Percentiles rank a stretch among this genome's conserved stretches.
These are phyloP conservation scores for Helogale parvula DNA, from an alignment of 2,113 vertebrate genomes.

Conservation along the genomic window DNA sequence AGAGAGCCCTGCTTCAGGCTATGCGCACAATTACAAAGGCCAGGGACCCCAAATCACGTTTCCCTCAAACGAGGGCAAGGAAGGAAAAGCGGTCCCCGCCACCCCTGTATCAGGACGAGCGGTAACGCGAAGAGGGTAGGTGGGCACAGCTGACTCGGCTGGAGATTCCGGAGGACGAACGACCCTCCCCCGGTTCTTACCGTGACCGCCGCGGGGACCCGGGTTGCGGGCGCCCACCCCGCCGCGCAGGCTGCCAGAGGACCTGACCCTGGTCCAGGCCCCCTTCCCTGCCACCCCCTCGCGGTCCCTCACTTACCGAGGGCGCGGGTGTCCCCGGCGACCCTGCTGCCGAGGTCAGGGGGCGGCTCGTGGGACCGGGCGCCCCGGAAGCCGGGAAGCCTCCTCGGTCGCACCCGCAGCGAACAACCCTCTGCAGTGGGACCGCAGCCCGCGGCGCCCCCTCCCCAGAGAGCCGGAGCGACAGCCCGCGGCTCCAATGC, in stretches of 20 bases:
- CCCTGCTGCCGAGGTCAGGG: not conserved
- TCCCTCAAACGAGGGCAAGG: not conserved
- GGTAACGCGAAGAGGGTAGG: not conserved
- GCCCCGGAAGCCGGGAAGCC: not conserved
- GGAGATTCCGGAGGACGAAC: not conserved
- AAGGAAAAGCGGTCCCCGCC: not conserved
- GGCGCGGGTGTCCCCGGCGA: not conserved
- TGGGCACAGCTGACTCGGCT: not conserved
- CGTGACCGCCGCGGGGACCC: not conserved
- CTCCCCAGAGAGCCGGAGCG: constrained; percentile 49
- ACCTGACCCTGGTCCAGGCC: not conserved
- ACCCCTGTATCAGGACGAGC: not conserved
- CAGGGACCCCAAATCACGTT: not conserved
- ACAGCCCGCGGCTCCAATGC: constrained; percentile 61
- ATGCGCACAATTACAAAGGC: constrained; percentile 18
- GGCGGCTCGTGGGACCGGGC: not conserved
- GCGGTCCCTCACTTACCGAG: constrained; percentile 56
- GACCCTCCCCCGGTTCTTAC: not conserved
- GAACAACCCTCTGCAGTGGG: not conserved
- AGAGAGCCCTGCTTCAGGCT: constrained; percentile 50
- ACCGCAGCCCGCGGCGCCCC: constrained; percentile 63
- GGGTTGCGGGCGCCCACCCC: not conserved
- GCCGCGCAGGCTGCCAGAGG: not conserved
- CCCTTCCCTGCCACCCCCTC: not conserved
- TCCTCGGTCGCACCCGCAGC: not conserved